These are phyloP conservation scores for Strongylocentrotus purpuratus DNA, from an alignment of 35 echinoderm and acorn worm species.

Conservation along the genomic window DNA sequence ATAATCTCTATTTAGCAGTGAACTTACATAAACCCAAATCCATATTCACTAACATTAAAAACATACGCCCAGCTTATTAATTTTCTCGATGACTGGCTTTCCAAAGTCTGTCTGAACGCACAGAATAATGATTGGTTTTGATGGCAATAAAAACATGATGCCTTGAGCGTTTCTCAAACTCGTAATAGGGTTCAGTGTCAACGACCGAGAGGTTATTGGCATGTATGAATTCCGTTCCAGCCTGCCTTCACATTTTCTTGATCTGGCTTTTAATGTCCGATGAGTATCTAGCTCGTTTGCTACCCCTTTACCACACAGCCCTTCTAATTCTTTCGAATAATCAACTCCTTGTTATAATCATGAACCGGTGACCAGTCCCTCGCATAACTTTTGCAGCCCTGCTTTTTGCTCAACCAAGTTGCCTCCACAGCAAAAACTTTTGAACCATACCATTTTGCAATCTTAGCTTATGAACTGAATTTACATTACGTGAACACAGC, in stretches of 20 bases:
- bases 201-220: neutral
- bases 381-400: no score
- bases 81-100: neutral
- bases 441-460: no score
- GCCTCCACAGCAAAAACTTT: no score
- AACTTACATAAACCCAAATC: neutral
- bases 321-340: no score
- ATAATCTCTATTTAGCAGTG: neutral
- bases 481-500: no score
- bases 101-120: neutral
- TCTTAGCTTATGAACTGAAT: no score
- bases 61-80: conserved; percentile 5
- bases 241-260: neutral
- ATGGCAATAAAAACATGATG: neutral
- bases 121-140: neutral
- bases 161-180: neutral
- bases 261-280: neutral
- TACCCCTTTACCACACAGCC: no score
- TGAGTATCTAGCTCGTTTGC: neutral
- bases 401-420: no score
- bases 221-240: neutral
- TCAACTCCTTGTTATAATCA: no score
- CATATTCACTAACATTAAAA: neutral
- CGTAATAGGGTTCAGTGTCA: neutral
- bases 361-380: no score